Base-by-base conservation (phyloP, 2,888 invertebrate species). In the Cephonodes hylas region DNA sequence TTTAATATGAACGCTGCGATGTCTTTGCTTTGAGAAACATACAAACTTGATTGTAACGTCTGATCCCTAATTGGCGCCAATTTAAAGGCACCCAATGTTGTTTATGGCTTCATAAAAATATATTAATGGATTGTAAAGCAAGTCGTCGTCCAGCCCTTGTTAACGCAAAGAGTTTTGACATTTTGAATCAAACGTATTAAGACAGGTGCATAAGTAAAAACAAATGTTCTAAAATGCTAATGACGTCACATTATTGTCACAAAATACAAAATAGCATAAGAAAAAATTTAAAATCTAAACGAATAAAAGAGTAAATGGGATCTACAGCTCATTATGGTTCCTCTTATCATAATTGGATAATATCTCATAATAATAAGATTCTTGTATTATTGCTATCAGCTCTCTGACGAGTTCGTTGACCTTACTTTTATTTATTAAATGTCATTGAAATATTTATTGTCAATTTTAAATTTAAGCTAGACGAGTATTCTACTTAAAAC, bases 51-150 rank as follows among this genome's bases (percentile, higher is more conserved):
- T 53, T 27, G 53, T 31, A 53, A 10, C 31, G 53, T 53, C 53
- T 8, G 31, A 53, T 53, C 31, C 53, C 31, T 53, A 53, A 53
- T 53, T 31, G 53, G 27, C 53, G 31, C 53, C 53, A 53, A 53
- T 53, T 53, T 31, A 53, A 46, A 46, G 23, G 53, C 31, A 18
- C 34, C 31, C 34, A 20, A 22, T n/a, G 45, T 46, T 46, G 58
- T 42, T 58, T 27, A 44, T 46, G 46, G 7, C 15, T 10, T 31
- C 27, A 53, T 53, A 53, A 53, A 53, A 13, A 48, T 15, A 25
- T 48, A 48, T 48, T 48, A 25, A 25, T 48, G 25, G 25, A 2
- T 13, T 48, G 13, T 15, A 27, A 10, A 53, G 31, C 18, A 53
- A 53, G 8, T 27, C 10, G 10, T 27, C 38, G 38, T 38, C 18